Evolutionary conservation across 2,113 vertebrate species (phyloP), one percentile per base, ranked within the genome.

Genomic region (Synchiropus splendidus): DNA sequence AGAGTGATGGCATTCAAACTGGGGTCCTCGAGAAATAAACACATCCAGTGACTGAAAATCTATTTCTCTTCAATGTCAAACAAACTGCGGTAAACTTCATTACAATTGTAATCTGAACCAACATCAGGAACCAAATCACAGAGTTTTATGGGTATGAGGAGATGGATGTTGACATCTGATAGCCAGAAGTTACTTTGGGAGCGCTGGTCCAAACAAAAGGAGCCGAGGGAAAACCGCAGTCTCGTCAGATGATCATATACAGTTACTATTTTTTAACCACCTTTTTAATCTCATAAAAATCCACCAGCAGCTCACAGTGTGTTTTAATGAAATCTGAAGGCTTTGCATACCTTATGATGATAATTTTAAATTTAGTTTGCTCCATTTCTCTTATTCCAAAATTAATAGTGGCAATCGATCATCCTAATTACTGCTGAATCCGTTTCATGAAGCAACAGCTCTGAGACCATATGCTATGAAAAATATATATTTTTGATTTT

Each of bases 121-220:
- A 45, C 36, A 53, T 48, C 36, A 60, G 53, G 38, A 68, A 47
- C 54, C 17, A 48, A 49, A 51, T 39, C 34, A 6, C 18, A 13
- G 38, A 38, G 13, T 32, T 46, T 39, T 43, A 58, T 42, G 59
- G 42, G 47, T 36, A 44, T 31, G 33, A 40, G 43, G 39, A 62
- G 48, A 47, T 39, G 18, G 50, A 60, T 61, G 48, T 48, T 52
- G 61, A 59, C 38, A 60, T 62, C 38, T 35, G 51, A 64, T 61
- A 57, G 57, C 48, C 37, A 45, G 46, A 33, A 49, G 43, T 57
- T 52, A 52, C 36, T 49, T 33, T 54, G 54, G 56, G 56, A 69
- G 56, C 34, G 18, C 31, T 5, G 44, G 49, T 39, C 39, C 21
- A 31, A 42, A 59, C 35, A 45, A 58, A 64, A 54, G 35, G 17